Percentiles rank a stretch among this genome's conserved stretches.
Evolutionary conservation across 64 coral and sea anemone genomes (phyloP).

Genomic region (Catalaphyllia jardinei): DNA sequence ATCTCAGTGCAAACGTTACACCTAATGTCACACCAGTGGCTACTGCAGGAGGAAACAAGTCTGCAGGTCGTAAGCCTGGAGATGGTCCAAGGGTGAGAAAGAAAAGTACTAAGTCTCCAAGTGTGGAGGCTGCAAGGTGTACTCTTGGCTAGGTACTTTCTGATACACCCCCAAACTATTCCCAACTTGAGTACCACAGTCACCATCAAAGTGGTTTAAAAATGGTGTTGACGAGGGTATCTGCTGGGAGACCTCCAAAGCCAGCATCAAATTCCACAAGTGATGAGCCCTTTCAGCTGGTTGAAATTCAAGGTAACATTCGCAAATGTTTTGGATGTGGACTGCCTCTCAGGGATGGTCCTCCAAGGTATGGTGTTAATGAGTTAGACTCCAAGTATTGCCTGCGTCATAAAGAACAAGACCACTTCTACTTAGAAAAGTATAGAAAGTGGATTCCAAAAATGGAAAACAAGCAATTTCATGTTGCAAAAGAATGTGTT

Average conservation of each 20-base stretch:
- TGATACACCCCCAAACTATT: slow-evolving; percentile 24
- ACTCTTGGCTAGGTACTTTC: slow-evolving; percentile 47
- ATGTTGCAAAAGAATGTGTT: slow-evolving; percentile 38
- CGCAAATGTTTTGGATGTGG: slow-evolving; percentile 46
- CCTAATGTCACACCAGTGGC: neutral
- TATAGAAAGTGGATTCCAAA: slow-evolving; percentile 42
- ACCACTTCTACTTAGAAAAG: slow-evolving; percentile 22
- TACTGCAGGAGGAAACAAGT: slow-evolving; percentile 37
- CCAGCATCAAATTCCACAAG: neutral
- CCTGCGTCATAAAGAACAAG: slow-evolving; percentile 39
- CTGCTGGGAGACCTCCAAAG: neutral
- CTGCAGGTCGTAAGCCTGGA: slow-evolving; percentile 43
- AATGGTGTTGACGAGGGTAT: slow-evolving; percentile 39
- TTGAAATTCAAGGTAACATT: slow-evolving; percentile 58
- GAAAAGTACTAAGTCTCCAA: neutral
- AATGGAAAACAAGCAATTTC: slow-evolving; percentile 65
- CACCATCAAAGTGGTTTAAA: slow-evolving; percentile 46
- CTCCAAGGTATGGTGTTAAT: neutral
- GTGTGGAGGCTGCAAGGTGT: neutral
- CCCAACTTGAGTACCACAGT: slow-evolving; percentile 49
- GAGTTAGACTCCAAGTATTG: slow-evolving; percentile 31
- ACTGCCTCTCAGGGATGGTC: slow-evolving; percentile 14
- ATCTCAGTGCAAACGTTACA: neutral
- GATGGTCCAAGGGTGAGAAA: slow-evolving; percentile 36
- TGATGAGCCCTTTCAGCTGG: slow-evolving; percentile 26